These are phyloP conservation scores for Macrosteles quadrilineatus DNA, from an alignment of 1,140 invertebrate species.

Conservation along the genomic window DNA sequence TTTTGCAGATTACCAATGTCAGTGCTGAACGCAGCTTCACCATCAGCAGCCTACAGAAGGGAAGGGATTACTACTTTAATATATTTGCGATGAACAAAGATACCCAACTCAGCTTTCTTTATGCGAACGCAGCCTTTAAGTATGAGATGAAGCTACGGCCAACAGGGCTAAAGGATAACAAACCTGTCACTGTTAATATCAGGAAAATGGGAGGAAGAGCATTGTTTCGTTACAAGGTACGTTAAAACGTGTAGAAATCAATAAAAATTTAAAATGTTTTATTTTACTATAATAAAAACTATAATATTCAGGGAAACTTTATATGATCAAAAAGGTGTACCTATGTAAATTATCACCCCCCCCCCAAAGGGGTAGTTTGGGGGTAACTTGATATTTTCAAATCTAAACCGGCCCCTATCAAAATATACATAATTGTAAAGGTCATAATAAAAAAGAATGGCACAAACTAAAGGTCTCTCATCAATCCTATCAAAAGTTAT, in stretches of 20 bases:
- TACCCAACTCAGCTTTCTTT: constrained; percentile 51
- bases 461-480: too few relatives aligned
- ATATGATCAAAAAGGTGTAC: too few relatives aligned
- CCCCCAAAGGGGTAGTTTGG: too few relatives aligned
- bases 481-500: too few relatives aligned
- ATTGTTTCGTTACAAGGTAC: constrained; percentile 50
- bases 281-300: too few relatives aligned
- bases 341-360: too few relatives aligned
- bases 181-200: constrained; percentile 46
- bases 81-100: constrained; percentile 51
- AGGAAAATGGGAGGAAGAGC: constrained; percentile 49
- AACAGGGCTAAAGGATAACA: constrained; percentile 47
- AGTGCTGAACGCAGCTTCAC: constrained; percentile 57
- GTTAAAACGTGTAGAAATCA: too few relatives aligned
- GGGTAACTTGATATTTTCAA: too few relatives aligned
- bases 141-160: constrained; percentile 47
- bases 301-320: too few relatives aligned
- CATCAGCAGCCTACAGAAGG: constrained; percentile 56
- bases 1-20: constrained; percentile 53
- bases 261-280: constrained; percentile 29
- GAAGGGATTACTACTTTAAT: constrained; percentile 53
- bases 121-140: constrained; percentile 45
- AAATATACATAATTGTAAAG: too few relatives aligned
- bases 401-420: too few relatives aligned
- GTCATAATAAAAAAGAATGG: too few relatives aligned